Evolutionary conservation across 2,888 invertebrate species (phyloP).

Genomic region (Spilarctia lutea): DNA sequence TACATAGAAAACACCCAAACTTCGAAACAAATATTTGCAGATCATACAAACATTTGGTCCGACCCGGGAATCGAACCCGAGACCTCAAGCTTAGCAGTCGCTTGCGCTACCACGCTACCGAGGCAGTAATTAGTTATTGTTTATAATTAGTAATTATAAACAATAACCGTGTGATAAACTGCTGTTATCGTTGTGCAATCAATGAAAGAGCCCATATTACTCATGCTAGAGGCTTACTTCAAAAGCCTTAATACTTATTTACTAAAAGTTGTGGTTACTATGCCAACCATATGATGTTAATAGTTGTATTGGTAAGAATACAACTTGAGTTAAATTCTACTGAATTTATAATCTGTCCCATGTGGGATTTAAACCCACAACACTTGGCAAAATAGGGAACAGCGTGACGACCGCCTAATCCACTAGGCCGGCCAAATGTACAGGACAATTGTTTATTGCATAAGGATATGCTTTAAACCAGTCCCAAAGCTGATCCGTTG

Average conservation of each 20-base stretch:
- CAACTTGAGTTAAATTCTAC: background rate
- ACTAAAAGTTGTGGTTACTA: background rate
- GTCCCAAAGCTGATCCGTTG: background rate
- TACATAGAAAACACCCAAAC: no score
- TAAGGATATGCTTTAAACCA: constrained; percentile 1
- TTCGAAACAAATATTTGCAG: no score
- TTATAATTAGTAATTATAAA: background rate
- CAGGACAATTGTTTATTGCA: background rate
- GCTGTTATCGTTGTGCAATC: background rate
- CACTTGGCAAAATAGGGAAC: no score
- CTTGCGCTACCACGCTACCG: no score
- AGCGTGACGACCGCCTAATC: no score
- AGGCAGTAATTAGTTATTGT: no score
- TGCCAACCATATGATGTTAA: background rate
- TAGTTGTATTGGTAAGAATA: background rate
- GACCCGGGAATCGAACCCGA: no score
- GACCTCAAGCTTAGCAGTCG: no score
- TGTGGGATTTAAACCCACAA: no score
- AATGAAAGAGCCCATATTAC: background rate
- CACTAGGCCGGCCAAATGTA: no score
- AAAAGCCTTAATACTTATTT: background rate
- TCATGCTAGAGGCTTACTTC: background rate
- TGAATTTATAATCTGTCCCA: background rate
- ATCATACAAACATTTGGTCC: no score
- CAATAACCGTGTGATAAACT: background rate